Evolutionary conservation across 2,113 vertebrate genomes (phyloP).

Genomic region (Danio rerio): DNA sequence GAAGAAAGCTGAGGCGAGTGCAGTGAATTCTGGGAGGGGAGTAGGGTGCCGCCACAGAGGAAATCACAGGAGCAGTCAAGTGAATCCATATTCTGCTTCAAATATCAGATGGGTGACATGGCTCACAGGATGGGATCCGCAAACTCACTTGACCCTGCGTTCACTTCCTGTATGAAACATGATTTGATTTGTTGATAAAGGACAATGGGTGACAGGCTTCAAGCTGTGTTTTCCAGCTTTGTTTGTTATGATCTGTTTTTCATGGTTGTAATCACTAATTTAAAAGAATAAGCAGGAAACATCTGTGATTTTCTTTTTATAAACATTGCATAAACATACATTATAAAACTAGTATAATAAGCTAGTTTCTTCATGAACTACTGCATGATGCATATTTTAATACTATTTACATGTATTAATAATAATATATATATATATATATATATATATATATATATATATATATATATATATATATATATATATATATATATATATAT

Average conservation of each 20-base stretch:
- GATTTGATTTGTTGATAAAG: slow-evolving; percentile 9
- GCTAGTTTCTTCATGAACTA: too few species aligned
- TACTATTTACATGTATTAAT: too few species aligned
- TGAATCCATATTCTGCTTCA: slow-evolving; percentile 59
- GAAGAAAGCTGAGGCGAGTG: slow-evolving; percentile 32
- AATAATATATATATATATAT: too few species aligned
- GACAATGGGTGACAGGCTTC: background rate
- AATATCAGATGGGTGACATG: slow-evolving; percentile 54
- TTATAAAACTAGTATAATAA: too few species aligned
- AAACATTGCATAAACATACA: too few species aligned
- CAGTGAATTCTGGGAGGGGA: slow-evolving; percentile 55
- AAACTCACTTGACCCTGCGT: slow-evolving; percentile 4
- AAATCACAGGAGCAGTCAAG: slow-evolving; percentile 60
- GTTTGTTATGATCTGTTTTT: background rate
- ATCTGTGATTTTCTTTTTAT: too few species aligned
- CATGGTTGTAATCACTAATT: background rate
- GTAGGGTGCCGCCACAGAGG: slow-evolving; percentile 39
- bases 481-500: too few species aligned
- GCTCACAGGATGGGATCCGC: slow-evolving; percentile 7
- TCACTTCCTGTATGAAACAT: slow-evolving; percentile 11
- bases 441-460: too few species aligned
- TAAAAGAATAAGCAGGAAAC: background rate
- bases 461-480: too few species aligned
- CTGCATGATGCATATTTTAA: too few species aligned
- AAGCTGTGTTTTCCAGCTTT: background rate